Percentiles rank a stretch among this genome's conserved stretches.
These are phyloP conservation scores for Lepus americanus DNA, from an alignment of 2,113 vertebrate genomes.

Conservation along the genomic window DNA sequence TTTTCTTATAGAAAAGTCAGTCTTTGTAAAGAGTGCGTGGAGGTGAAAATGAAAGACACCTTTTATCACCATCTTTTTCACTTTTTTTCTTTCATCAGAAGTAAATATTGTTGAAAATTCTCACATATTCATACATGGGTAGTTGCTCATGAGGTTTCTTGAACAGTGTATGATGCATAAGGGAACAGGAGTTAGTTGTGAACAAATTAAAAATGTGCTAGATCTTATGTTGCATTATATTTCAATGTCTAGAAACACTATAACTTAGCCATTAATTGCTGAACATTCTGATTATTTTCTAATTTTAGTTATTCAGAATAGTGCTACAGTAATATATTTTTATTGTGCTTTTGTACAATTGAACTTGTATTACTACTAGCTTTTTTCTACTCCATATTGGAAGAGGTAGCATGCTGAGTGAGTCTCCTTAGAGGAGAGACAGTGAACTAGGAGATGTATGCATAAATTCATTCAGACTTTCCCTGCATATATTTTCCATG, in stretches of 20 bases:
- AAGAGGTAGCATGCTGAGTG: not conserved
- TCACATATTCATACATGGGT: not conserved
- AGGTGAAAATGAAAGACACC: not conserved
- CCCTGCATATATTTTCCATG: not conserved
- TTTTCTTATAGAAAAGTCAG: not conserved
- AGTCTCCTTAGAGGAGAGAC: not conserved
- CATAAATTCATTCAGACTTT: not conserved
- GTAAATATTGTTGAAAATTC: not conserved
- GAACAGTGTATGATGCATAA: not conserved
- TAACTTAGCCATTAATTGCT: not conserved
- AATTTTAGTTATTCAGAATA: not conserved
- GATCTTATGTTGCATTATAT: not conserved
- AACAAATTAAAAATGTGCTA: not conserved
- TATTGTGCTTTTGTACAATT: not conserved
- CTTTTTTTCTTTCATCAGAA: not conserved
- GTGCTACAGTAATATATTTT: not conserved
- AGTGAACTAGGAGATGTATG: not conserved
- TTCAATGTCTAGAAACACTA: not conserved
- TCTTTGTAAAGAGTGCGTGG: slow-evolving; percentile 5
- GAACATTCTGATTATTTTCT: not conserved
- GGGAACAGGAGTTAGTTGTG: not conserved
- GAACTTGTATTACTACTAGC: not conserved
- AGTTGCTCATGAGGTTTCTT: not conserved
- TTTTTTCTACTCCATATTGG: not conserved
- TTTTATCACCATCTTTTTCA: not conserved